Percentiles rank a stretch among this genome's conserved stretches.
These are phyloP conservation scores for Cremastinae sp. DNA, from an alignment of 2,888 invertebrate genomes.

Conservation along the genomic window DNA sequence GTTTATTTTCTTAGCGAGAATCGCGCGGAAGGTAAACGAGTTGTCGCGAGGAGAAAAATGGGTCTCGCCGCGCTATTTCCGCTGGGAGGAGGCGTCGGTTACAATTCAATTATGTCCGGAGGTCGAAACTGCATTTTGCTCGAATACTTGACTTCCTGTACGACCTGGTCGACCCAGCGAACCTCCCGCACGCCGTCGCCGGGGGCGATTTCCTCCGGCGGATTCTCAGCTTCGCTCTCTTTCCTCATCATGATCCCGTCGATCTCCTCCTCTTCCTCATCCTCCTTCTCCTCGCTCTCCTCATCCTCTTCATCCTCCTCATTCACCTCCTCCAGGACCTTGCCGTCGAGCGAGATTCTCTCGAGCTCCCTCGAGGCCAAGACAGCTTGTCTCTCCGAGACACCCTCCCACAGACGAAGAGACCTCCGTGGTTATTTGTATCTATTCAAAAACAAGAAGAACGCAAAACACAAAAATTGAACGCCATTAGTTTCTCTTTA, in stretches of 20 bases:
- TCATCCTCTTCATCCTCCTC: conserved; percentile 71
- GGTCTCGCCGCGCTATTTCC: conserved; percentile 29
- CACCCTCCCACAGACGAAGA: conserved; percentile 70
- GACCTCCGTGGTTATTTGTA: conserved; percentile 78
- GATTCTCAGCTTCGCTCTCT: conserved; percentile 53
- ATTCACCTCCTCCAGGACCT: conserved; percentile 69
- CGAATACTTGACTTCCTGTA: conserved; percentile 70
- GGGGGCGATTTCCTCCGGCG: conserved; percentile 12
- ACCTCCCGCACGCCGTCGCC: conserved; percentile 41
- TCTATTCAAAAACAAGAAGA: conserved; percentile 60
- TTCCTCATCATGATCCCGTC: conserved; percentile 34
- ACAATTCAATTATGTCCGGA: conserved; percentile 74
- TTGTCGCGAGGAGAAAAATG: conserved; percentile 11
- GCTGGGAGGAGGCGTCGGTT: conserved; percentile 56
- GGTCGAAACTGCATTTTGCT: conserved; percentile 74
- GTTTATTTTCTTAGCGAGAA: background rate
- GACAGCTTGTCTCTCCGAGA: conserved; percentile 59
- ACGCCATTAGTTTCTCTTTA: too few relatives aligned
- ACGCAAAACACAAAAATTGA: background rate
- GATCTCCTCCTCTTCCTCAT: conserved; percentile 47
- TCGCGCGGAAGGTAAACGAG: background rate
- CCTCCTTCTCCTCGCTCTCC: conserved; percentile 34
- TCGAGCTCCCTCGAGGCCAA: conserved; percentile 59
- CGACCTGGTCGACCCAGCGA: conserved; percentile 64
- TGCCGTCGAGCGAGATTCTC: conserved; percentile 66